These are phyloP conservation scores for Corydoras sp. DNA, from an alignment of 2,113 vertebrate genomes.

Conservation along the genomic window DNA sequence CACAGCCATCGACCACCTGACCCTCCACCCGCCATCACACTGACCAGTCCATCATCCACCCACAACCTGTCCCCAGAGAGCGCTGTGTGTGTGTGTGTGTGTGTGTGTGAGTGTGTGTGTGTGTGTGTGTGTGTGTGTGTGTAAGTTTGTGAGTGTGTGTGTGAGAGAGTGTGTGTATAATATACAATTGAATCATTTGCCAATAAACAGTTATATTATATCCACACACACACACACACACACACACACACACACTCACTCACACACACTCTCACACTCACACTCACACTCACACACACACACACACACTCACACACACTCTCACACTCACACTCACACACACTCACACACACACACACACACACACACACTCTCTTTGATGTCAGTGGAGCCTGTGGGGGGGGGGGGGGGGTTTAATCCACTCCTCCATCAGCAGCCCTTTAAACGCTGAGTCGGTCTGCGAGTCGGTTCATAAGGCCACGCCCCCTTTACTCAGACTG, in stretches of 20 bases:
- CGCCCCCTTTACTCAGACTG: too few relatives aligned
- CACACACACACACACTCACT: too few relatives aligned
- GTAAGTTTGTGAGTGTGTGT: too few relatives aligned
- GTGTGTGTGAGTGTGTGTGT: slow-evolving; percentile 6
- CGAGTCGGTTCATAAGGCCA: too few relatives aligned
- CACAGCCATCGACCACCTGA: slow-evolving; percentile 33
- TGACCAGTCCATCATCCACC: slow-evolving; percentile 31
- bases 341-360: background rate
- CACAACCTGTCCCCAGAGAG: slow-evolving; percentile 34
- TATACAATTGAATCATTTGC: background rate
- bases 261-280: background rate
- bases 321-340: background rate
- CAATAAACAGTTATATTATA: background rate
- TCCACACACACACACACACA: too few relatives aligned
- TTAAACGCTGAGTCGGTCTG: too few relatives aligned
- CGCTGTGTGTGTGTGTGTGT: slow-evolving; percentile 2
- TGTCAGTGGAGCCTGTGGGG: too few relatives aligned
- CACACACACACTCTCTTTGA: background rate
- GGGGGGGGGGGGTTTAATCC: too few relatives aligned
- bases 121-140: too few relatives aligned
- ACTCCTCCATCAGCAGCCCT: background rate
- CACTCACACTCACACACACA: background rate
- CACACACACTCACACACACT: background rate
- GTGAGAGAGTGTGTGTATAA: too few relatives aligned
- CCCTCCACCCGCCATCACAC: slow-evolving; percentile 28